Evolutionary conservation across 2,797 vertebrate species (phyloP), one percentile per base, ranked within the genome.

Genomic region (Tarsius wallacei): DNA sequence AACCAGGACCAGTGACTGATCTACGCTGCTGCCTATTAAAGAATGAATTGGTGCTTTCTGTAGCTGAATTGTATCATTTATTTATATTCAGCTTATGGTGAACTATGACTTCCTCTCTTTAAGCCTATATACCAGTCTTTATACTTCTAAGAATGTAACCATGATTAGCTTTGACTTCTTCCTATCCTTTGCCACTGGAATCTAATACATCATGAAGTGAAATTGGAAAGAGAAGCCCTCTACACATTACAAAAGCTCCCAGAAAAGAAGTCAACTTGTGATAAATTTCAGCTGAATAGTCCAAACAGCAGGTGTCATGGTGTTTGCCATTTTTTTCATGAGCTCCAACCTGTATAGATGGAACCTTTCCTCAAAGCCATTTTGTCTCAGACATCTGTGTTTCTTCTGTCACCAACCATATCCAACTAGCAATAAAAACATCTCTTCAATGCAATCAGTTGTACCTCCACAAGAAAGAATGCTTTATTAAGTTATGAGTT

Each of bases 131-230:
- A 49, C 13, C 33, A 57, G 14, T 4, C 12, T 76, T 82, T 15
- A n/a, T 17, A 51, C 49, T 94, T 84, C 55, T 71, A 96, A 92
- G 59, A 95, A 33, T 26, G 22, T 81, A 55, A 55, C 24, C 22
- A 47, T 74, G 28, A 63, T 77, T 33, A 78, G 13, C n/a, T 93
- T 70, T 59, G 21, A 64, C 42, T 87, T 73, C 14, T 70, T 21
- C 36, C 7, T n/a, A 5, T 53, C 33, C 9, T 90, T 88, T 57
- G 59, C 55, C 55, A 51, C 19, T 22, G 28, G 68, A 93, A 93
- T 78, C 28, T 77, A 88, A 36, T 21, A 47, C 22, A 74, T 66
- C 14, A 55, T 59, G 21, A 33, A 66, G 17, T 57, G 11, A 57
- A 28, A 22, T 11, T 59, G 0, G 7, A 80, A 53, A 78, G 22